Conservation (phyloP, 2,797 vertebrate genomes). For the Propithecus deckenii region DNA sequence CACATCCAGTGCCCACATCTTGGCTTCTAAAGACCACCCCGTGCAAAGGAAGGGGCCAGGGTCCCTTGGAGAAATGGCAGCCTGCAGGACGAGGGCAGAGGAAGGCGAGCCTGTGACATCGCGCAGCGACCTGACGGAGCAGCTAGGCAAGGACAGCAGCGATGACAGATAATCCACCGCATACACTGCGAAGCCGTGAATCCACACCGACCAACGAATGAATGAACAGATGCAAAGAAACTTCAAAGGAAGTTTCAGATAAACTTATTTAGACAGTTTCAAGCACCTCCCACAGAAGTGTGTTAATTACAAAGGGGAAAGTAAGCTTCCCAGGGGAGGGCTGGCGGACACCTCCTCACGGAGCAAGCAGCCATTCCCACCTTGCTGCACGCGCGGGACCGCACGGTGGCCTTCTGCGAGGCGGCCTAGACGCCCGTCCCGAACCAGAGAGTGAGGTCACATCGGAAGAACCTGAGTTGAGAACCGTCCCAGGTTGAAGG, state of each 20-base stretch:
- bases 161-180: background rate
- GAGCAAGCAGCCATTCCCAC: background rate
- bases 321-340: background rate
- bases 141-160: background rate
- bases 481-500: background rate
- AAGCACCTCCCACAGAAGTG: background rate
- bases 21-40: background rate
- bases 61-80: background rate
- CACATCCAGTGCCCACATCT: background rate
- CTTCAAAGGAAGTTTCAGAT: no score
- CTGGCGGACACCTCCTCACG: background rate
- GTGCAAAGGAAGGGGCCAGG: background rate
- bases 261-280: background rate
- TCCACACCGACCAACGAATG: background rate
- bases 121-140: background rate
- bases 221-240: background rate
- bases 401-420: background rate
- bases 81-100: background rate
- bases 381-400: background rate
- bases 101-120: accelerated
- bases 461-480: background rate
- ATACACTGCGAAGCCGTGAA: background rate
- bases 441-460: background rate
- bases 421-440: background rate
- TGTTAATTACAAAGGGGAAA: background rate